Percentiles rank a stretch among this genome's conserved stretches.
Conservation (phyloP, 2,888 invertebrate species). For the Cyaniris semiargus region DNA sequence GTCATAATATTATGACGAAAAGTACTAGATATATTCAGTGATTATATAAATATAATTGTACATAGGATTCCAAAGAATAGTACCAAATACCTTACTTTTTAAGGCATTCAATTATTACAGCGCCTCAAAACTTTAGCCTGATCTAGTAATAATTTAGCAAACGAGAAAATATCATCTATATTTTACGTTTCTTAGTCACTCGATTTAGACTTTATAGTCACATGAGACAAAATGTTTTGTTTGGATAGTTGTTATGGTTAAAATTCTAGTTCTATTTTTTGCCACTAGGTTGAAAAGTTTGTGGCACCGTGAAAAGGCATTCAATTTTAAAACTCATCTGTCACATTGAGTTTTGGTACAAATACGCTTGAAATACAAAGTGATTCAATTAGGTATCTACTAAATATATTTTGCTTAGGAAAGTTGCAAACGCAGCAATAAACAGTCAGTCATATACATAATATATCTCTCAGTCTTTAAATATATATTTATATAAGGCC, state of each 20-base stretch:
- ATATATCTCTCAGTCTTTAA: conserved; percentile 7
- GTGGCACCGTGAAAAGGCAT: neutral
- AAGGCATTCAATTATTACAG: neutral
- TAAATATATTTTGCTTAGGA: neutral
- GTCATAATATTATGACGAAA: neutral
- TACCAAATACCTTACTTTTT: neutral
- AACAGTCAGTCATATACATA: neutral
- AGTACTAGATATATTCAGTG: neutral
- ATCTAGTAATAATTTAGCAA: neutral
- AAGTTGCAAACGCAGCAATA: neutral
- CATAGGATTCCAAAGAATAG: neutral
- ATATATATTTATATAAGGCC: neutral
- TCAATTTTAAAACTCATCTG: neutral
- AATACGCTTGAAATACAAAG: neutral
- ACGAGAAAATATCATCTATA: neutral
- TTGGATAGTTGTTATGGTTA: neutral
- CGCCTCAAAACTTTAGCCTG: neutral
- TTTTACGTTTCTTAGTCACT: neutral
- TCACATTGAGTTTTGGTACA: neutral
- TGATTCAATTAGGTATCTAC: conserved; percentile 1
- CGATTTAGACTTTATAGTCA: no score
- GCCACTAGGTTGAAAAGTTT: neutral
- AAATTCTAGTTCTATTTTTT: neutral
- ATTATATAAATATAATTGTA: neutral
- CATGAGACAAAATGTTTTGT: no score